These are phyloP conservation scores for Trachurus trachurus DNA, from an alignment of 2,797 vertebrate species.

Conservation along the genomic window DNA sequence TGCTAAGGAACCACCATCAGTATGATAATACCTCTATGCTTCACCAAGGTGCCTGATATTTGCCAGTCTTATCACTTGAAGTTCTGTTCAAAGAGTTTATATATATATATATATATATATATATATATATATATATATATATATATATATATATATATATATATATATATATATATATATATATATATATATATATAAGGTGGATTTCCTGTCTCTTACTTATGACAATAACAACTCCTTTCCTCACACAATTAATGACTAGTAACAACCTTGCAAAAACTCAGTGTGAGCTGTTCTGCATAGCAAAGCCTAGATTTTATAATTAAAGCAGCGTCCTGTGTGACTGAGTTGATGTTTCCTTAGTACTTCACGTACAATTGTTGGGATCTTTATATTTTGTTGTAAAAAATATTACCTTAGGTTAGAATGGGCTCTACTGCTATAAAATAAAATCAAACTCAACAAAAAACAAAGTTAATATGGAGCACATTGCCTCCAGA, in stretches of 20 bases:
- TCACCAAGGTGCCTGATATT: too few relatives aligned
- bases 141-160: too few relatives aligned
- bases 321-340: neutral
- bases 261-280: neutral
- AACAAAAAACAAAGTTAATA: neutral
- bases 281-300: neutral
- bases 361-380: neutral
- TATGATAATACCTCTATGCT: too few relatives aligned
- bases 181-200: too few relatives aligned
- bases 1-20: neutral
- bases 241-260: neutral
- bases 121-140: too few relatives aligned
- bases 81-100: too few relatives aligned
- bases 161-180: too few relatives aligned
- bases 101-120: too few relatives aligned
- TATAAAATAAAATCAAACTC: neutral
- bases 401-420: neutral
- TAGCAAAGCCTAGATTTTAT: neutral
- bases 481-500: constrained; percentile 1
- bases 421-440: neutral
- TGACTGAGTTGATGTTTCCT: neutral
- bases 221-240: too few relatives aligned
- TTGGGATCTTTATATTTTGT: neutral
- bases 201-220: too few relatives aligned
- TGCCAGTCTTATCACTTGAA: too few relatives aligned